Base-by-base conservation (phyloP, 2,888 invertebrate genomes). In the Noctua pronuba region DNA sequence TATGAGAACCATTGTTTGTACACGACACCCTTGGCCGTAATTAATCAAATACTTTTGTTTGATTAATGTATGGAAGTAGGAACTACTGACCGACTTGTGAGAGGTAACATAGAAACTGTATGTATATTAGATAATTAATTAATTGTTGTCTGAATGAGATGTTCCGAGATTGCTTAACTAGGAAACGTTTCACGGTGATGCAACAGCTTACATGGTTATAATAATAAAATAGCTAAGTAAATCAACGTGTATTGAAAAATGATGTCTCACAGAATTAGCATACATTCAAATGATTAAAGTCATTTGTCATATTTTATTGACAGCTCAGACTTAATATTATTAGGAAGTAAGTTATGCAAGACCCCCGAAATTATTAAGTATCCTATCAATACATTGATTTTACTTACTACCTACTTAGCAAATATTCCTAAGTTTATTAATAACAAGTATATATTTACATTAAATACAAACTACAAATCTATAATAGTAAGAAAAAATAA, bases 1-100 rank as follows among this genome's bases (percentile, higher is more conserved):
- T 86, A 90, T 91, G 90, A 90, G 90, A 91, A 90, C 88, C 85
- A 88, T 90, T 90, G 90, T 90, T 87, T 86, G 60, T 74, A 73
- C 76, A 83, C 77, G 80, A 69, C 90, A 92, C 91, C 92, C 92
- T 92, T 93, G 92, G 89, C 92, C 92, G 92, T 90, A 91, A 92
- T 92, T 88, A 89, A 89, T 86, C 83, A 88, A 86, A 88, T 83
- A 89, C 77, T 81, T 87, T 83, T 86, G 82, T 85, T 80, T 84
- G 80, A 87, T 89, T 79, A 84, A 84, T 85, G 86, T 80, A 84
- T 83, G 70, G 75, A 75, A 35, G 79, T 71, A 84, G 38, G 44
- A 70, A 82, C 69, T 79, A 75, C 75, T 88, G 80, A 78, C 86
- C 85, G 82, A 84, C 75, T 82, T 85, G 31, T 78, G 55, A 83